Base-by-base conservation (phyloP, 2,888 invertebrate genomes). In the Poecilobothrus nobilitatus region DNA sequence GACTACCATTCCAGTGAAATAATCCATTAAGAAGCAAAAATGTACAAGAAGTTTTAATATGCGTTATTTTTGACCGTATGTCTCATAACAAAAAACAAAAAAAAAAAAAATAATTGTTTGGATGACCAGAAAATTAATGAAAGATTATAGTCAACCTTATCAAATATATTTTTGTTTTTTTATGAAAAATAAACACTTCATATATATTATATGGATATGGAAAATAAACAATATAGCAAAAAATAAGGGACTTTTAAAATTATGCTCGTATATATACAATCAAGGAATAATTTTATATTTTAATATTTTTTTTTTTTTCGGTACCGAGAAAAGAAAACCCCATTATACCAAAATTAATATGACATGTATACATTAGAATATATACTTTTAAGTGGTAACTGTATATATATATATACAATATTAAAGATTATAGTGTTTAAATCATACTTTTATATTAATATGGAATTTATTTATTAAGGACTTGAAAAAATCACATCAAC, bases 121-220 rank as follows among this genome's bases (percentile, higher is more conserved):
- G 53, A 15, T 53, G 53, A 15, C 53, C 53, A 53, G 53, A 18
- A 53, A 18, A 53, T 18, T 53, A 53, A 12, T 53, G 53, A 18
- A 18, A 53, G 53, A 53, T 53, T 53, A 53, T 53, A 53, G 53
- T 53, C 18, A 53, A 53, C 1, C 53, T 53, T n/a, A 12, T 53
- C 53, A 53, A 18, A 53, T 53, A 53, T 53, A 53, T 15, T 53
- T 53, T n/a, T n/a, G n/a, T n/a, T n/a, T n/a, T n/a, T 53, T 53
- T 18, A 53, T 53, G 53, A 53, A 53, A 53, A 53, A 53, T 53
- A 53, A 53, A 53, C 53, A 53, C 53, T 53, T 53, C 53, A 53
- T 53, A 44, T 44, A 44, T 44, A 15, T 7, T 10, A n/a, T n/a
- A 41, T 41, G 15, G 7, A 41, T 41, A 41, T 12, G 2, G 2